Evolutionary conservation across 2,888 invertebrate species (phyloP).

Genomic region (Meganola albula): DNA sequence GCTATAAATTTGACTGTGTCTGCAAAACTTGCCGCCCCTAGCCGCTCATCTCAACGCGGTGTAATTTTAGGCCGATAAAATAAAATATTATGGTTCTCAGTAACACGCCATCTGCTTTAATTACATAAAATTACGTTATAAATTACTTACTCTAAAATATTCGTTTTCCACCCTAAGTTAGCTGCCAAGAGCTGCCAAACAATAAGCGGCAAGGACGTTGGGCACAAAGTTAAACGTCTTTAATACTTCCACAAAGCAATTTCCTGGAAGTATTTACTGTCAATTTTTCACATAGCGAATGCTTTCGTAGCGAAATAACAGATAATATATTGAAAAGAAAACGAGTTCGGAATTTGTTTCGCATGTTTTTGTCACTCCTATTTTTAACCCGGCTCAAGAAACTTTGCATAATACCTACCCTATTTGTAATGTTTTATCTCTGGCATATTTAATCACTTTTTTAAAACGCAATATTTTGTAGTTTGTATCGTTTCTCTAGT

Average conservation of each 20-base stretch:
- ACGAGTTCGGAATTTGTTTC: slow-evolving; percentile 18
- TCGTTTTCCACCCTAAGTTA: slow-evolving; percentile 49
- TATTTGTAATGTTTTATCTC: too few relatives aligned
- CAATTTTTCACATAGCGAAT: slow-evolving; percentile 53
- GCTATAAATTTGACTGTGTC: slow-evolving; percentile 70
- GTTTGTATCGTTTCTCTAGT: too few relatives aligned
- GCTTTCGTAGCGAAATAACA: slow-evolving; percentile 39
- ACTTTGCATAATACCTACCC: too few relatives aligned
- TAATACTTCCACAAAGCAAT: slow-evolving; percentile 54
- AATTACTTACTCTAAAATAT: slow-evolving; percentile 63
- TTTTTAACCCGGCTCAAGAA: too few relatives aligned
- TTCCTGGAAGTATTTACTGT: slow-evolving; percentile 49
- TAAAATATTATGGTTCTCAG: slow-evolving; percentile 63
- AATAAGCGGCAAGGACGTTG: slow-evolving; percentile 52
- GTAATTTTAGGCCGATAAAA: slow-evolving; percentile 73
- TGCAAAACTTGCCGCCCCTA: slow-evolving; percentile 62
- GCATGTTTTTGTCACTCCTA: slow-evolving; percentile 30
- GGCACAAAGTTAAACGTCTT: slow-evolving; percentile 51
- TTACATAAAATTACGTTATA: slow-evolving; percentile 65
- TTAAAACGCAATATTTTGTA: too few relatives aligned
- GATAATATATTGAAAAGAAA: slow-evolving; percentile 12
- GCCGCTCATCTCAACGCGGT: slow-evolving; percentile 56
- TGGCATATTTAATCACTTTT: slow-evolving; percentile 14
- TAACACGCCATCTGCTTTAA: slow-evolving; percentile 58
- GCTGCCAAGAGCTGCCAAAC: slow-evolving; percentile 55